phyloP scores from a whole-genome alignment of 2,797 vertebrate genomes.

The Neosalanx taihuensis region DNA sequence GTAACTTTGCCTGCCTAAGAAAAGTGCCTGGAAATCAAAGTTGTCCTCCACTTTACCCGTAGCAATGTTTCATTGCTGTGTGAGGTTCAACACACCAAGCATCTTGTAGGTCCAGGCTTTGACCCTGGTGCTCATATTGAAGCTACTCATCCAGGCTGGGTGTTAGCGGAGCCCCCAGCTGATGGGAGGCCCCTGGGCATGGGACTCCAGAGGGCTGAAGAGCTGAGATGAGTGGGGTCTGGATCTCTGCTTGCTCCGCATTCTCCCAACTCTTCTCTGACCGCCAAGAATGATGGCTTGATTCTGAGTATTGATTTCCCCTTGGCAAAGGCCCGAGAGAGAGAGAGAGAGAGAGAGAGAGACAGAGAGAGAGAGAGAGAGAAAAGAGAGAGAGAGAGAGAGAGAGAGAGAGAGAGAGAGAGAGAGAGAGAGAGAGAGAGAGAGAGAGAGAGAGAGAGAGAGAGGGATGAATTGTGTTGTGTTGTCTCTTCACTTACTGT shows the following conservation, averaged over 20 bases:
- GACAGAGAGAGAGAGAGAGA: constrained; percentile 8
- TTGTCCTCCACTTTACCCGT: too few relatives aligned
- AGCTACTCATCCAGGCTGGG: too few relatives aligned
- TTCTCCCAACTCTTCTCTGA: constrained; percentile 49
- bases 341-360: constrained; percentile 32
- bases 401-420: too few relatives aligned
- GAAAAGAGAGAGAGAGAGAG: too few relatives aligned
- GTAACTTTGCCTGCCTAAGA: too few relatives aligned
- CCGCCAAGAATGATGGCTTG: constrained; percentile 59
- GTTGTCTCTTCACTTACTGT: constrained; percentile 39
- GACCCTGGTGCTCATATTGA: too few relatives aligned
- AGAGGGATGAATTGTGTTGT: constrained; percentile 33
- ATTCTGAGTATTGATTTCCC: constrained; percentile 65
- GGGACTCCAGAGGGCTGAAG: constrained; percentile 40
- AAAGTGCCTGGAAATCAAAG: too few relatives aligned
- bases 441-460: too few relatives aligned
- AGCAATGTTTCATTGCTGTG: too few relatives aligned
- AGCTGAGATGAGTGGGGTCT: constrained; percentile 34
- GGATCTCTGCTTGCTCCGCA: constrained; percentile 37
- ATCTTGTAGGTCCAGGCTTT: too few relatives aligned
- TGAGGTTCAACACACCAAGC: too few relatives aligned
- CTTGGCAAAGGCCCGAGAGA: constrained; percentile 60
- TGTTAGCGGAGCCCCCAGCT: neutral
- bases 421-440: too few relatives aligned
- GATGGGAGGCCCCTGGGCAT: constrained; percentile 9